Base-by-base conservation (phyloP, 2,113 vertebrate species). In the Ageneiosus marmoratus region DNA sequence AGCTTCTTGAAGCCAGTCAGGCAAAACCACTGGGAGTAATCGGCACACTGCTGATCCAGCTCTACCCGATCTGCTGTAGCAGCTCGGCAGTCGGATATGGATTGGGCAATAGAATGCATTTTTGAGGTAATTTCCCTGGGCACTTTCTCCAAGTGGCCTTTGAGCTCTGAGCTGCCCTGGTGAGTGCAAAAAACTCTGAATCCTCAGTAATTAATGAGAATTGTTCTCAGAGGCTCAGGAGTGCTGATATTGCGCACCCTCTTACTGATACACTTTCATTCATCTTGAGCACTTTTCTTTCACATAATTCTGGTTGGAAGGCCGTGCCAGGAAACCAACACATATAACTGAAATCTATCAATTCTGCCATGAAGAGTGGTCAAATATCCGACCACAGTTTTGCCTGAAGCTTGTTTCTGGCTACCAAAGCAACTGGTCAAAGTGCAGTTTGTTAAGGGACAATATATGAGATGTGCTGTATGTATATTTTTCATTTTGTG, bases 151-250 rank as follows among this genome's bases (percentile, higher is more conserved):
- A 76, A 69, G 74, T 83, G 75, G 74, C 13, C 41, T 80, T 29
- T 62, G 29, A 29, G 74, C 70, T 86, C 72, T 10, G 10, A 51
- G 58, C 70, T 32, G 83, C 77, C 29, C 79, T 81, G 76, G 75
- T 85, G 44, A 80, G 50, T 7, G 20, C 55, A 70, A 58, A 79
- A 86, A 79, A 84, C 70, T 16, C 51, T 86, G 41, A 41, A 77
- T 84, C 79, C 82, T 50, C 13, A 77, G 88, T 89, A 91, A 89
- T 89, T 88, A 88, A 90, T 89, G 80, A 77, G 82, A 89, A 90
- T 88, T 87, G 89, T 74, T 73, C 77, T 79, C 77, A 63, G 76
- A 41, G 29, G 53, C 77, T 79, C 75, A 32, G 83, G 18, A 83
- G 75, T 78, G 62, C 75, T 79, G 82, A 78, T 78, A 78, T 78